Evolutionary conservation across 2,888 invertebrate species (phyloP), one percentile per base, ranked within the genome.

Genomic region (Oxyteleia sp.): DNA sequence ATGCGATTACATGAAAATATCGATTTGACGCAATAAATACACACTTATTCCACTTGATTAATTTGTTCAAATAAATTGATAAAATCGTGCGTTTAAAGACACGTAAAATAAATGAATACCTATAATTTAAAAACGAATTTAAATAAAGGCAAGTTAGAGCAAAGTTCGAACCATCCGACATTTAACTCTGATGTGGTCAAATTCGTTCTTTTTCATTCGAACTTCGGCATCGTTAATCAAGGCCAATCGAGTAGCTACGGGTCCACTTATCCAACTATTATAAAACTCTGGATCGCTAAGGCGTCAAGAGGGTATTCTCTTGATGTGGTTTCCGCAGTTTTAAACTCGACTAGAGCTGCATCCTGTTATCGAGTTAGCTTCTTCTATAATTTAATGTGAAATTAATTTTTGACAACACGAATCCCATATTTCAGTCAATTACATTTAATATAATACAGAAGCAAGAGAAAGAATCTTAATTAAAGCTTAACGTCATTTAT

Each of bases 151-250:
- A 69, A 71, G 49, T 49, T 64, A 23, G n/a, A 43, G 16, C 15
- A 79, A 79, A 71, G 79, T 79, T 79, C 53, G 16, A 18, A 26
- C 45, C 26, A 47, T 32, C 64, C 29, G 55, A 57, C 61, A 64
- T 41, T 71, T 79, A 79, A 79, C 72, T 72, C 18, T 69, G 32
- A 38, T 80, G 66, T 43, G 66, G 66, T 80, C 80, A 80, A 53
- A 61, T 72, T 78, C 51, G 49, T 76, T 68, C 78, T 69, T 78
- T 69, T 78, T 69, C 69, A 49, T 78, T 53, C 59, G 43, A 80
- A 80, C 72, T 80, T 80, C 41, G 59, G 45, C 74, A 74, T 74
- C 74, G 68, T 80, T 80, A 80, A 80, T 80, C 80, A 74, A 80
- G 74, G 72, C 74, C 80, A 80, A 80, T 80, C 69, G 72, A 68